Percentiles rank a stretch among this genome's conserved stretches.
Conservation (phyloP, 2,113 vertebrate species). For the Crotalus tigris region DNA sequence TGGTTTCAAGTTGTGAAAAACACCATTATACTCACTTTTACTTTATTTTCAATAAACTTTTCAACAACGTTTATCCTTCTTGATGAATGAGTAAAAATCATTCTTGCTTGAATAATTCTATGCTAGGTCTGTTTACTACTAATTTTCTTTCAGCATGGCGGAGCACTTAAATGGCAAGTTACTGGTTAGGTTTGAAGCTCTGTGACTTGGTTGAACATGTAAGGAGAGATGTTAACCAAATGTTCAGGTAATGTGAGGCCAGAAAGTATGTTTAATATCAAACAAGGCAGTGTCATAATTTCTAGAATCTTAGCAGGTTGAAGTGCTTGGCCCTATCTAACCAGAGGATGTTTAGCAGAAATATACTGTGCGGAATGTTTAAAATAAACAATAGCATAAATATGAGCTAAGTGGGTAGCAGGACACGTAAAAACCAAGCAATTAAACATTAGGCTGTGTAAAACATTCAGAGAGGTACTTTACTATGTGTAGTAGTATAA, state of each 20-base stretch:
- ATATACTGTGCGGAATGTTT: not conserved
- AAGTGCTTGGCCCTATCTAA: not conserved
- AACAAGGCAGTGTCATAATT: not conserved
- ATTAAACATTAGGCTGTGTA: not conserved
- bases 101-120: not conserved
- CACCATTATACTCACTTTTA: not conserved
- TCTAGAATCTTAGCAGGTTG: not conserved
- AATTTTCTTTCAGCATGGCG: not conserved
- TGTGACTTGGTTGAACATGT: not conserved
- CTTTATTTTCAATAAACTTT: not conserved
- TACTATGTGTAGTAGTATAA: not conserved
- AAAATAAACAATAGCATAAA: not conserved
- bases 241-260: not conserved
- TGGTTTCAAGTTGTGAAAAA: not conserved
- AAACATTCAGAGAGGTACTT: not conserved
- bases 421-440: not conserved
- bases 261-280: not conserved
- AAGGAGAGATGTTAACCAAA: not conserved
- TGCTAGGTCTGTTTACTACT: not conserved
- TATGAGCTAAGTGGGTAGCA: not conserved
- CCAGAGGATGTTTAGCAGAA: not conserved
- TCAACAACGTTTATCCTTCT: not conserved
- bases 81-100: not conserved
- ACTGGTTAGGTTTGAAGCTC: not conserved
- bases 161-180: not conserved